Conservation (phyloP, 2,113 vertebrate species). For the Copsychus sechellarum region DNA sequence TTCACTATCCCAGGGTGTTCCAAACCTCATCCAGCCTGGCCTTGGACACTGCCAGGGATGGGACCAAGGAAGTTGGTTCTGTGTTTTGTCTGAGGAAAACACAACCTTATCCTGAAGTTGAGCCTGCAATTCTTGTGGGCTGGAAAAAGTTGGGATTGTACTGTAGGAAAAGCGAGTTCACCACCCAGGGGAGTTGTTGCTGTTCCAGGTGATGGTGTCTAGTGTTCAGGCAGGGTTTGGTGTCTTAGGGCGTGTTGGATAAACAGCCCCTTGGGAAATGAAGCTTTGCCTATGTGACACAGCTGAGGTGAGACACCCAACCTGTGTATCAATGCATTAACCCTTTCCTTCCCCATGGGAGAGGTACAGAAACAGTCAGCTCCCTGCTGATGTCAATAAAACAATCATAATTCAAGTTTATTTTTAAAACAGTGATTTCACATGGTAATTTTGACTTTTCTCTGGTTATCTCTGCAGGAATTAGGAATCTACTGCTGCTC, state of each 20-base stretch:
- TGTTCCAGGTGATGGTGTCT: background rate
- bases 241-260: background rate
- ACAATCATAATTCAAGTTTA: background rate
- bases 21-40: accelerated
- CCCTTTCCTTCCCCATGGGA: background rate
- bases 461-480: background rate
- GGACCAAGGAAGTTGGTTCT: background rate
- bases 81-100: background rate
- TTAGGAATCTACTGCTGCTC: background rate
- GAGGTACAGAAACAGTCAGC: background rate
- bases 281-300: background rate
- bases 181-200: background rate
- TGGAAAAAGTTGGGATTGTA: background rate
- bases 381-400: background rate
- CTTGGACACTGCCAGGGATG: background rate
- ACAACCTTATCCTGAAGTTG: background rate
- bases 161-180: background rate
- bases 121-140: background rate
- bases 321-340: background rate
- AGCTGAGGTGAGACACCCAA: accelerated
- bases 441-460: background rate
- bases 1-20: background rate
- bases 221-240: background rate
- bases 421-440: background rate
- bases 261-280: background rate